Percentiles rank a stretch among this genome's conserved stretches.
These are phyloP conservation scores for Camelus bactrianus DNA, from an alignment of 2,113 vertebrate genomes.

Conservation along the genomic window DNA sequence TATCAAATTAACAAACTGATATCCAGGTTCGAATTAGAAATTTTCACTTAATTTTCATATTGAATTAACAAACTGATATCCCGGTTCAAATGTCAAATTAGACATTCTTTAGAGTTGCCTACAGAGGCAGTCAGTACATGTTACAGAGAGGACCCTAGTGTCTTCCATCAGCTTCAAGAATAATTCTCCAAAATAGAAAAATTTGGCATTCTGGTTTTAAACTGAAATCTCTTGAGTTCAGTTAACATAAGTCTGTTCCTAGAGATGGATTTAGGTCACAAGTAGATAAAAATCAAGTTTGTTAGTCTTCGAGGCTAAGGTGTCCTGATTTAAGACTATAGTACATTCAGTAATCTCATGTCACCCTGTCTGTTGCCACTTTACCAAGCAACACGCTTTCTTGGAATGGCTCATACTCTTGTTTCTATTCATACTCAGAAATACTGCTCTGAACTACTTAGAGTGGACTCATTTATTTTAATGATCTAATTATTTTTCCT, in stretches of 20 bases:
- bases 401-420: background rate
- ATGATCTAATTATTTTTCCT: background rate
- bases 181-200: background rate
- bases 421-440: background rate
- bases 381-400: background rate
- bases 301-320: background rate
- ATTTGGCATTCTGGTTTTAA: conserved; percentile 45
- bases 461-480: background rate
- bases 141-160: background rate
- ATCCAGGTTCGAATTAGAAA: background rate
- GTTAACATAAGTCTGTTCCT: conserved; percentile 21
- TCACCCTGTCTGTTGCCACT: background rate
- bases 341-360: background rate
- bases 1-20: conserved; percentile 12
- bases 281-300: background rate
- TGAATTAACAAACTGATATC: conserved; percentile 2
- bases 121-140: background rate
- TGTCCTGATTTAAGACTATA: background rate
- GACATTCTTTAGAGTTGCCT: background rate
- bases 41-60: background rate
- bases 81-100: background rate
- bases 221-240: background rate
- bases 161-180: conserved; percentile 7
- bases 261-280: background rate
- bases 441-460: background rate